Conservation (phyloP, 2,888 invertebrate genomes). For the Synergus gifuensis region DNA sequence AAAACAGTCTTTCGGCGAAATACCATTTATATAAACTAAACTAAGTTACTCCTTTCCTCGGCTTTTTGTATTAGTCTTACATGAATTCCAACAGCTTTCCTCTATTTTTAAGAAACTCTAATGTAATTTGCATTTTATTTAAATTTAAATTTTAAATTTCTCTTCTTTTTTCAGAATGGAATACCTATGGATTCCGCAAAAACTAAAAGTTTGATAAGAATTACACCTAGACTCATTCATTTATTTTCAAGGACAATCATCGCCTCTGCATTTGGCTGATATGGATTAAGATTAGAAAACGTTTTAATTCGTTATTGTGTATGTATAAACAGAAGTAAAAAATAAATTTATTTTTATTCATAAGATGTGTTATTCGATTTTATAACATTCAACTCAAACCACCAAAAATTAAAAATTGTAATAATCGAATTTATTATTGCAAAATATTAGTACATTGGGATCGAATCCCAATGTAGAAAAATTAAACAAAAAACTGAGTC, state of each 20-base stretch:
- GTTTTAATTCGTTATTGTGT: background rate
- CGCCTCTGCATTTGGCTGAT: background rate
- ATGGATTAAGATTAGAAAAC: background rate
- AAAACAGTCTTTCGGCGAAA: too few species aligned
- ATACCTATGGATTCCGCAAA: conserved; percentile 83
- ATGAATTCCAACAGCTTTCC: background rate
- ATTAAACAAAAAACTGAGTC: too few species aligned
- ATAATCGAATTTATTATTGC: too few species aligned
- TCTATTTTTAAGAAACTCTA: background rate
- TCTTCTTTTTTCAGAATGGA: conserved; percentile 79
- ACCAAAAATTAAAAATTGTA: too few species aligned
- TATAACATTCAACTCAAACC: too few species aligned
- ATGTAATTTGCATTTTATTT: background rate
- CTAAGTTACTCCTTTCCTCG: too few species aligned
- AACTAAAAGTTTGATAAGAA: conserved; percentile 60
- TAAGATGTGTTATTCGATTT: background rate
- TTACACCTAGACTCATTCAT: background rate
- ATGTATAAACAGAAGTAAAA: background rate
- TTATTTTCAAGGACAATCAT: background rate
- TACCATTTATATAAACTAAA: too few species aligned
- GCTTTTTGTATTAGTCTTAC: too few species aligned
- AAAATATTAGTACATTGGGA: too few species aligned
- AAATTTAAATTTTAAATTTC: background rate
- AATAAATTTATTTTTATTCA: conserved; percentile 13
- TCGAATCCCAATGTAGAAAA: too few species aligned